These are phyloP conservation scores for Megatriorchis doriae DNA, from an alignment of 2,113 vertebrate species.

Conservation along the genomic window DNA sequence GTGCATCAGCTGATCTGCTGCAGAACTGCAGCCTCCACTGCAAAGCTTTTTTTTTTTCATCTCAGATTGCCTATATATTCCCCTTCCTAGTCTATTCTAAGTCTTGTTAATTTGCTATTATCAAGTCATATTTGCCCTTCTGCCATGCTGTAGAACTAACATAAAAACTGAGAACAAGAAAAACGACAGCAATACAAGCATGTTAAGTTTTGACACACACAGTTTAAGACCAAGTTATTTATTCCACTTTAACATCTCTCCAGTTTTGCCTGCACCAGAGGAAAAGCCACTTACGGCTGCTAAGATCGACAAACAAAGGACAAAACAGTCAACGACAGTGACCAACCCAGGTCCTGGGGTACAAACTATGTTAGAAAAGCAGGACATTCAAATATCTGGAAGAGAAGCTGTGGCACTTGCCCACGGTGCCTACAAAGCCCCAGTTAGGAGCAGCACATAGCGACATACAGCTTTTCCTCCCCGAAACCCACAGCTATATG, in stretches of 20 bases:
- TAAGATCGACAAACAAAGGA: fast-evolving
- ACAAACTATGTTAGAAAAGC: fast-evolving
- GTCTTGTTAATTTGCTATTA: background rate
- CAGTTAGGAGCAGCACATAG: fast-evolving
- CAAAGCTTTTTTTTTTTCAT: background rate
- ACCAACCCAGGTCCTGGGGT: fast-evolving
- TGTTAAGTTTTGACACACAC: fast-evolving
- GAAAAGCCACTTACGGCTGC: background rate
- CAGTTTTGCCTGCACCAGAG: background rate
- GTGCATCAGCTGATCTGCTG: background rate
- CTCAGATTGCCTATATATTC: background rate
- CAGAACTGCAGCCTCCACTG: background rate
- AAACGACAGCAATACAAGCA: background rate
- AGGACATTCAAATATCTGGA: fast-evolving
- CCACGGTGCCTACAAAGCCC: fast-evolving
- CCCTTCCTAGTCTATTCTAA: no score
- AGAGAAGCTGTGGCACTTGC: background rate
- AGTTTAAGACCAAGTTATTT: background rate
- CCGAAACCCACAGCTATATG: fast-evolving
- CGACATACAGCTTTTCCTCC: background rate
- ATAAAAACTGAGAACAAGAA: background rate
- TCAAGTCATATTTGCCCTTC: background rate
- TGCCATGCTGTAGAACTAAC: background rate
- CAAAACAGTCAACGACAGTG: background rate
- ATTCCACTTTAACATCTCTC: background rate